phyloP scores from a whole-genome alignment of 2,113 vertebrate genomes.

The Pomatostomus ruficeps region DNA sequence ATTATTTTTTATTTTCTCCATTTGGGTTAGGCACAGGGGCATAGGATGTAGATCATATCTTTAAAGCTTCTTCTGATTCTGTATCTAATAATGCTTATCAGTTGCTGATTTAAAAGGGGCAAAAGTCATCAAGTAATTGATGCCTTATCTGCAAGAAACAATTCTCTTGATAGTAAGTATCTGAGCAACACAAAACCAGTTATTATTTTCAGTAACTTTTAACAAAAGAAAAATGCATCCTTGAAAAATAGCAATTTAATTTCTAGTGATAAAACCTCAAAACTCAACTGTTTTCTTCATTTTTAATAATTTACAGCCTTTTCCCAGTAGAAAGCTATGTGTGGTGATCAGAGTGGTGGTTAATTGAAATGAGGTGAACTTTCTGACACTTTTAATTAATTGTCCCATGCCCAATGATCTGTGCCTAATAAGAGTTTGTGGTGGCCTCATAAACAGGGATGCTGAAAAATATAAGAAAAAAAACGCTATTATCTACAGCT shows the following conservation, averaged over 20 bases:
- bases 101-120: slow-evolving; percentile 5
- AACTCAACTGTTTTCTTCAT: neutral
- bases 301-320: neutral
- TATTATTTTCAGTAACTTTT: slow-evolving; percentile 32
- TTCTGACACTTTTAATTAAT: neutral
- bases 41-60: neutral
- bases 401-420: neutral
- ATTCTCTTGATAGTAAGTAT: neutral
- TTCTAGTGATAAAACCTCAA: neutral
- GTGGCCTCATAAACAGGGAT: neutral
- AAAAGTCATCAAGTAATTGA: slow-evolving; percentile 3
- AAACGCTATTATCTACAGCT: neutral
- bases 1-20: neutral
- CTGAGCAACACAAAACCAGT: neutral
- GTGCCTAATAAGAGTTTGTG: neutral
- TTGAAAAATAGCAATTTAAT: neutral
- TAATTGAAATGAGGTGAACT: slow-evolving; percentile 4
- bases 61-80: neutral
- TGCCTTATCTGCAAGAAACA: slow-evolving; percentile 14
- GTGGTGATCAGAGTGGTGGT: neutral
- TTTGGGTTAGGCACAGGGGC: neutral
- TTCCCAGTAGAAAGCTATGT: neutral
- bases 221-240: slow-evolving; percentile 10
- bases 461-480: neutral
- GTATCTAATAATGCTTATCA: neutral